Evolutionary conservation across 2,888 invertebrate species (phyloP).

Genomic region (Anaspis maculata): DNA sequence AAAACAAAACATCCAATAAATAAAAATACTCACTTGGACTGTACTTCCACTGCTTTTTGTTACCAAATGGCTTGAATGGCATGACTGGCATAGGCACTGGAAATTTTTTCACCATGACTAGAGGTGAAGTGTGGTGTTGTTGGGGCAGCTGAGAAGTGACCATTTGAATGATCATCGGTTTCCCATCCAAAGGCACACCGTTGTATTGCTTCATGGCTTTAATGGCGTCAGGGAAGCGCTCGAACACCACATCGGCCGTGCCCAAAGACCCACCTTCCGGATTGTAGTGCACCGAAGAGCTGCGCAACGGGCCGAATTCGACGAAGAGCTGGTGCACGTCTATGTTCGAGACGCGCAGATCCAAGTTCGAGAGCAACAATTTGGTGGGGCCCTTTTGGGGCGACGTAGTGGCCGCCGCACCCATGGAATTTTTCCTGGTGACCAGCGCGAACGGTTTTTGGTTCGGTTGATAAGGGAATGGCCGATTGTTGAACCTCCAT

Average conservation of each 20-base stretch:
- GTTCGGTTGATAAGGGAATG: no score
- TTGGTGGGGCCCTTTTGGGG: slow-evolving; percentile 63
- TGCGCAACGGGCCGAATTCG: slow-evolving; percentile 91
- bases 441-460: no score
- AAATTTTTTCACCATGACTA: slow-evolving; percentile 26
- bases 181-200: slow-evolving; percentile 92
- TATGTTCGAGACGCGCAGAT: slow-evolving; percentile 94
- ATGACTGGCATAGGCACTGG: slow-evolving; percentile 24
- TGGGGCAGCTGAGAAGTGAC: slow-evolving; percentile 81
- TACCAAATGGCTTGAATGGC: no score
- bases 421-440: no score
- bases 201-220: slow-evolving; percentile 97
- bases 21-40: no score
- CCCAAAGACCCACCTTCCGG: slow-evolving; percentile 93
- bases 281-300: slow-evolving; percentile 95
- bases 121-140: slow-evolving; percentile 27
- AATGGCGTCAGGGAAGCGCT: slow-evolving; percentile 84
- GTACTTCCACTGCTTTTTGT: no score
- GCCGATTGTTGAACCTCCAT: no score
- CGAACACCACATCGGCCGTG: slow-evolving; percentile 95
- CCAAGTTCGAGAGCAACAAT: slow-evolving; percentile 90
- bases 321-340: slow-evolving; percentile 96
- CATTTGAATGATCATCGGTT: slow-evolving; percentile 91
- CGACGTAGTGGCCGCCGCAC: slow-evolving; percentile 37
- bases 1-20: no score